phyloP scores from a whole-genome alignment of 1,140 invertebrate species.

The Anthonomus grandis region DNA sequence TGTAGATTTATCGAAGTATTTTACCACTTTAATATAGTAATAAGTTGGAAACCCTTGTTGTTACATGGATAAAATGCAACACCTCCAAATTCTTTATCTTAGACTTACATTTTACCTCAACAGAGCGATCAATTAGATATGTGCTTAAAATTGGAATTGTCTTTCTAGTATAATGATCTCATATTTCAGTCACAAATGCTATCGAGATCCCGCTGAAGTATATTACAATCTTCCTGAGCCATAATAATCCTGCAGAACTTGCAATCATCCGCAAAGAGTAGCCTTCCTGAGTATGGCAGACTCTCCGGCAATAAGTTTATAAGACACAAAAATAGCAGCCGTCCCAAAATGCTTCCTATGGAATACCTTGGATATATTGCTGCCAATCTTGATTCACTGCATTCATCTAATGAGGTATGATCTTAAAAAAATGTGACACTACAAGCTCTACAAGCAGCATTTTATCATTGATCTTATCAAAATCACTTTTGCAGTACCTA shows the following conservation, averaged over 20 bases:
- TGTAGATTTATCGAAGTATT: no score
- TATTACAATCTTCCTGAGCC: not conserved
- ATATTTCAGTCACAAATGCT: no score
- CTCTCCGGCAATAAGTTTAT: not conserved
- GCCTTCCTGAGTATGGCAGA: not conserved
- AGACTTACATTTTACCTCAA: no score
- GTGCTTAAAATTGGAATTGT: no score
- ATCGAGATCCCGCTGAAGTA: not conserved
- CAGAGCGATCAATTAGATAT: no score
- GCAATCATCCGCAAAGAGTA: not conserved
- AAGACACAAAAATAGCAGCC: no score
- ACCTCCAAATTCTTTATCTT: no score
- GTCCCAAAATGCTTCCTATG: not conserved
- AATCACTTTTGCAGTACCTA: not conserved
- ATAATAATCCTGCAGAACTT: not conserved
- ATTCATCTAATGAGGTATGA: not conserved
- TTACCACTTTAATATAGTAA: no score
- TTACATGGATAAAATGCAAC: no score
- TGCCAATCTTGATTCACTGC: not conserved
- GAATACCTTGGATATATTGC: not conserved
- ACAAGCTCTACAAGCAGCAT: not conserved
- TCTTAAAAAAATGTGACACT: not conserved
- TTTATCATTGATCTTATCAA: not conserved
- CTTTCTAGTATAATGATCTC: no score
- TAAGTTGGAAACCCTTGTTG: no score